Conservation (phyloP, 1,140 invertebrate genomes). For the Drosophila ambigua region DNA sequence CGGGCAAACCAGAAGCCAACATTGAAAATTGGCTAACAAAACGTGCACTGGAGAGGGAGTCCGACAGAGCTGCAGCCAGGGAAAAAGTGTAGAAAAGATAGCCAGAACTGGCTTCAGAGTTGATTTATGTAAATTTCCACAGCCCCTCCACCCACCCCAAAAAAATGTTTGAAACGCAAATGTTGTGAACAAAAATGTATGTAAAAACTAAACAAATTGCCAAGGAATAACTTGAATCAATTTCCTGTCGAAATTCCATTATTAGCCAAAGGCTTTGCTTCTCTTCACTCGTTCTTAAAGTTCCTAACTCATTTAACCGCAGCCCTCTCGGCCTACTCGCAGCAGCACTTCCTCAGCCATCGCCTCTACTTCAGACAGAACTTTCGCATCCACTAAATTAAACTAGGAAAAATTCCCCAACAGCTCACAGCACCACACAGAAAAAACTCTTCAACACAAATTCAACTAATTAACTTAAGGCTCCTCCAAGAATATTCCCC, state of each 20-base stretch:
- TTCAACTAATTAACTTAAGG: conserved; percentile 69
- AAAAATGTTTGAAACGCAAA: conserved; percentile 16
- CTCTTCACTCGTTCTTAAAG: not conserved
- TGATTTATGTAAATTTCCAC: conserved; percentile 47
- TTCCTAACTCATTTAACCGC: not conserved
- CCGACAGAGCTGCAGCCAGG: not conserved
- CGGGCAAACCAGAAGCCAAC: conserved; percentile 38
- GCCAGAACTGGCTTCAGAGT: conserved; percentile 28
- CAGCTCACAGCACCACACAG: not conserved
- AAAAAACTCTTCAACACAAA: conserved; percentile 53
- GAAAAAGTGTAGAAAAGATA: conserved; percentile 20
- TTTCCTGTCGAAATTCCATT: too few relatives aligned
- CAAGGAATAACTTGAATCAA: too few relatives aligned
- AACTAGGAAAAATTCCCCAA: conserved; percentile 50
- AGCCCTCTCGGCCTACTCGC: not conserved
- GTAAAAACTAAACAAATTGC: conserved; percentile 11
- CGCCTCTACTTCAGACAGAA: conserved; percentile 9
- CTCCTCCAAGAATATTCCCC: conserved; percentile 31
- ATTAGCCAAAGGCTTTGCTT: too few relatives aligned
- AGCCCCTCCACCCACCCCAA: not conserved
- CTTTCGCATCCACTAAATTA: conserved; percentile 60
- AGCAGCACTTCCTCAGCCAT: not conserved
- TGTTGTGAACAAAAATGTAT: conserved; percentile 25
- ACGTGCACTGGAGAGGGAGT: conserved; percentile 11
- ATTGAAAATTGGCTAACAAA: conserved; percentile 53